Evolutionary conservation across 2,888 invertebrate genomes (phyloP).

Genomic region (Standfussiana lucernea): DNA sequence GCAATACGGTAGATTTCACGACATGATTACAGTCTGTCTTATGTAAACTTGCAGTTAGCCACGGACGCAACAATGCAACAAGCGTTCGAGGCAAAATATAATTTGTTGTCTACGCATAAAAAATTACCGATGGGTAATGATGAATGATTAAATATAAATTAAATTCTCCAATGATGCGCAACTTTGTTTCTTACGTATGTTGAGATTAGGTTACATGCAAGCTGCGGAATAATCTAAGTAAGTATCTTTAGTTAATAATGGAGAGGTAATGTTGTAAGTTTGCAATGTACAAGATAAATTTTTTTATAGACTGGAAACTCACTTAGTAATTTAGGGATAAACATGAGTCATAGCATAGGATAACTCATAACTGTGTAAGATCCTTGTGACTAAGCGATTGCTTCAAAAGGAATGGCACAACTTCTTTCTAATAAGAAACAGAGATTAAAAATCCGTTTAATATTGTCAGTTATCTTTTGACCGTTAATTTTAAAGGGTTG

Average conservation of each 20-base stretch:
- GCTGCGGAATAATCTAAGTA: slow-evolving; percentile 35
- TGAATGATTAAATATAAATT: slow-evolving; percentile 63
- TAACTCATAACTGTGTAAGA: neutral
- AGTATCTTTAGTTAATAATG: slow-evolving; percentile 1
- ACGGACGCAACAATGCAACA: slow-evolving; percentile 62
- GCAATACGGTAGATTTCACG: slow-evolving; percentile 73
- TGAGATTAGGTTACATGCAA: slow-evolving; percentile 48
- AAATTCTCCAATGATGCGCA: slow-evolving; percentile 58
- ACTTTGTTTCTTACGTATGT: slow-evolving; percentile 62
- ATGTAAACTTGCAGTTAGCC: slow-evolving; percentile 70
- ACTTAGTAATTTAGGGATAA: neutral
- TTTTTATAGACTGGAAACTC: neutral
- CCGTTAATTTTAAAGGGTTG: neutral
- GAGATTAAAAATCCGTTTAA: slow-evolving; percentile 3
- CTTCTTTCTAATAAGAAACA: neutral
- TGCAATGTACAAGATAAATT: neutral
- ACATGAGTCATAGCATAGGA: slow-evolving; percentile 18
- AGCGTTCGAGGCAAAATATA: slow-evolving; percentile 60
- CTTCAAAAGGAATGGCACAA: neutral
- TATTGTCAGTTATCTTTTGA: slow-evolving; percentile 2
- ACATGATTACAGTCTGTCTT: slow-evolving; percentile 69
- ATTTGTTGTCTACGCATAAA: slow-evolving; percentile 56
- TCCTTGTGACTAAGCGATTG: slow-evolving; percentile 29
- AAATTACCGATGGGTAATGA: slow-evolving; percentile 46
- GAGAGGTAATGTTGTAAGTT: neutral